phyloP scores from a whole-genome alignment of 1,140 invertebrate genomes.

The Eriosoma lanigerum region DNA sequence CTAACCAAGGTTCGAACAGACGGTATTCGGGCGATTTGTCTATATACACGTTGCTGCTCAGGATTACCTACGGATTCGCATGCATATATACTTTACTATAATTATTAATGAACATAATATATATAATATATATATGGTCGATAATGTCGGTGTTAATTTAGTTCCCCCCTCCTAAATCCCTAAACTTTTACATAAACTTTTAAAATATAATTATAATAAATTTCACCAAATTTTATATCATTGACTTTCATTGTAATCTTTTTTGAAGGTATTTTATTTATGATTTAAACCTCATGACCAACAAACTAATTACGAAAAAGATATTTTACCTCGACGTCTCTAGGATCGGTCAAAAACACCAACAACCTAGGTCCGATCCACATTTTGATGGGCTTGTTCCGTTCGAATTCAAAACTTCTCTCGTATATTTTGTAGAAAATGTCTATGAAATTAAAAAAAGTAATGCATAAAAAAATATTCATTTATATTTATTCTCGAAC shows the following conservation, averaged over 20 bases:
- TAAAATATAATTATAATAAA: no score
- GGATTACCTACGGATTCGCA: conserved; percentile 58
- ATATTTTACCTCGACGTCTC: conserved; percentile 66
- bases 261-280: no score
- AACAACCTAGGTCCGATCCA: conserved; percentile 70
- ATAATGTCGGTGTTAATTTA: no score
- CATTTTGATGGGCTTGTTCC: conserved; percentile 58
- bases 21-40: conserved; percentile 72
- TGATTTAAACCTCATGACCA: no score
- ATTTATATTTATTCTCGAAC: no score
- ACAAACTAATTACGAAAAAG: background rate
- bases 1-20: conserved; percentile 88
- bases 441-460: conserved; percentile 37
- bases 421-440: conserved; percentile 60
- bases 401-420: conserved; percentile 58
- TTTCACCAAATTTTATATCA: no score
- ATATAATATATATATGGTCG: no score
- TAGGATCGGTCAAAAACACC: conserved; percentile 66
- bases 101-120: no score
- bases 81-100: background rate
- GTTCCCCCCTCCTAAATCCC: no score
- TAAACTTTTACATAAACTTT: no score
- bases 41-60: conserved; percentile 73
- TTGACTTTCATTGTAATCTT: no score
- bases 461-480: background rate